phyloP scores from a whole-genome alignment of 2,113 vertebrate genomes.

The Polypterus bichir region DNA sequence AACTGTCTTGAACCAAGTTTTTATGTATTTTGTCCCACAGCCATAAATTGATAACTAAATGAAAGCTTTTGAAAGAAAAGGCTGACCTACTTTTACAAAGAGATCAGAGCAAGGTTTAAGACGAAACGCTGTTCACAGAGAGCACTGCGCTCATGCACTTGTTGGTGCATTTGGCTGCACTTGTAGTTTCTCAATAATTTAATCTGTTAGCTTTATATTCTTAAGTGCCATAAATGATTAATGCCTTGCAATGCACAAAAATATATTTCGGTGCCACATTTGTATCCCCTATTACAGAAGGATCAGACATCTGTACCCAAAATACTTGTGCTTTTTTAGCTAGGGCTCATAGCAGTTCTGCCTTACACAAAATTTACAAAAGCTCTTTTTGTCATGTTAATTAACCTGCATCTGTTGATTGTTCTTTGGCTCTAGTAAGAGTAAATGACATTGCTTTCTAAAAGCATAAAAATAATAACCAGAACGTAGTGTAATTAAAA shows the following conservation, averaged over 20 bases:
- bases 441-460: no score
- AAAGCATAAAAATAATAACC: no score
- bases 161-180: constrained; percentile 21
- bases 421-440: no score
- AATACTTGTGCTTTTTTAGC: no score
- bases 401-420: no score
- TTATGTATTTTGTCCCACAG: no score
- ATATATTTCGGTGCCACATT: constrained; percentile 15
- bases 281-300: constrained; percentile 5
- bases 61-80: constrained; percentile 2
- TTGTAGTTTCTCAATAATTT: constrained; percentile 37
- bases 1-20: no score
- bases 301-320: not conserved
- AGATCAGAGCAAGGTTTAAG: constrained; percentile 19
- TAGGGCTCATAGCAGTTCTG: no score
- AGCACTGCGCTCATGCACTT: constrained; percentile 22
- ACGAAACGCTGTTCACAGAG: constrained; percentile 33
- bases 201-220: constrained; percentile 42
- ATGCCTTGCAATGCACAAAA: constrained; percentile 43
- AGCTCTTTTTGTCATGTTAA: no score
- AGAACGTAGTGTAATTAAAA: no score
- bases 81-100: constrained; percentile 17
- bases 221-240: constrained; percentile 48
- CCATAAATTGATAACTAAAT: not conserved
- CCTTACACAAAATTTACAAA: no score